Percentiles rank a stretch among this genome's conserved stretches.
Evolutionary conservation across 2,113 vertebrate species (phyloP).

Genomic region (Perca schrenkii): DNA sequence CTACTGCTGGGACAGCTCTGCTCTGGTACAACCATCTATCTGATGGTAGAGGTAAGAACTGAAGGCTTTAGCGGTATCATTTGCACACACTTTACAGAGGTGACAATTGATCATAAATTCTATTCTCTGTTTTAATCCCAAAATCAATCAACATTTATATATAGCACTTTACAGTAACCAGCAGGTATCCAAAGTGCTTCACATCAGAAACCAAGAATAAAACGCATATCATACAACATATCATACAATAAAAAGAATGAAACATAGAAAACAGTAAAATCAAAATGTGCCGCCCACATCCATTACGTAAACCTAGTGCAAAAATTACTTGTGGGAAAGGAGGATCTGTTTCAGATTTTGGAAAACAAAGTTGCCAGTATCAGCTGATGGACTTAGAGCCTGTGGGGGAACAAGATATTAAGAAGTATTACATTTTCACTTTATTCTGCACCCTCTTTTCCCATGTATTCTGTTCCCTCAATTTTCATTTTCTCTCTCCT

Average conservation of each 20-base stretch:
- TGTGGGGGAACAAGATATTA: background rate
- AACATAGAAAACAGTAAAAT: too few relatives aligned
- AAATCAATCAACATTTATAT: background rate
- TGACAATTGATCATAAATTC: background rate
- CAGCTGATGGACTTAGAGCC: background rate
- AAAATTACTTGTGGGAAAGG: background rate
- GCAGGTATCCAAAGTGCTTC: too few relatives aligned
- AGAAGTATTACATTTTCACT: background rate
- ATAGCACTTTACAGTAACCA: too few relatives aligned
- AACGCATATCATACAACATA: too few relatives aligned
- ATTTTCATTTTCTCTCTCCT: background rate
- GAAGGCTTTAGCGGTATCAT: background rate
- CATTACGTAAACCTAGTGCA: background rate
- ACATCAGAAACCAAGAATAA: too few relatives aligned
- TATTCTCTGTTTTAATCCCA: background rate
- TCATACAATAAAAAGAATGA: too few relatives aligned
- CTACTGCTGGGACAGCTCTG: constrained; percentile 91
- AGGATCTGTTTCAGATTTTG: constrained; percentile 1
- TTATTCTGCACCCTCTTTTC: background rate
- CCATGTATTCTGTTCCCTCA: background rate
- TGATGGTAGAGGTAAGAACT: constrained; percentile 91
- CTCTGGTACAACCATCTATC: constrained; percentile 99
- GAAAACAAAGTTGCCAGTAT: background rate
- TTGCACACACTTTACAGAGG: background rate
- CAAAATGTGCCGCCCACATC: background rate